phyloP scores from a whole-genome alignment of 2,113 vertebrate genomes.

The Spheniscus mendiculus region DNA sequence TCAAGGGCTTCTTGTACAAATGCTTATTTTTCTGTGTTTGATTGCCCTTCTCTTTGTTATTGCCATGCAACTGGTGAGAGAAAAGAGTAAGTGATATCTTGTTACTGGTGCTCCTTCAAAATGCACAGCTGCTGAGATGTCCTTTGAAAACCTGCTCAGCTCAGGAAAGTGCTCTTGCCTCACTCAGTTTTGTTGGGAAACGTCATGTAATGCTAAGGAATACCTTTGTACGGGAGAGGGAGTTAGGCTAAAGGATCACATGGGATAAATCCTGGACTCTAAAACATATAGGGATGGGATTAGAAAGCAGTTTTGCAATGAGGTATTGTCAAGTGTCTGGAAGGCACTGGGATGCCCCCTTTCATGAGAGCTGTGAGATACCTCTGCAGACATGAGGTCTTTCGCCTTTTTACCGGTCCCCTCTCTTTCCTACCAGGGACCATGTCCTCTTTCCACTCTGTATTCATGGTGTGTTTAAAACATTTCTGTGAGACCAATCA shows the following conservation, averaged over 20 bases:
- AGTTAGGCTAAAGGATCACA: background rate
- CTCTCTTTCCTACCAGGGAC: background rate
- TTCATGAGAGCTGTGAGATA: background rate
- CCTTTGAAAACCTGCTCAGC: background rate
- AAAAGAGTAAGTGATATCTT: too few relatives aligned
- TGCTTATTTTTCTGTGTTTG: too few relatives aligned
- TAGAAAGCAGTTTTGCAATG: too few relatives aligned
- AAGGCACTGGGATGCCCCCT: background rate
- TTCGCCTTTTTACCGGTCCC: background rate
- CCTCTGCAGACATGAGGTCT: too few relatives aligned
- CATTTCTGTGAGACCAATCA: background rate
- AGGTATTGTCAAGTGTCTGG: background rate
- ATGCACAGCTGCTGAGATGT: background rate
- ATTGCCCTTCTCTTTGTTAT: too few relatives aligned
- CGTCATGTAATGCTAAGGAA: background rate
- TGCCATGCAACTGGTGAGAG: too few relatives aligned
- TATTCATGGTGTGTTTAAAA: background rate
- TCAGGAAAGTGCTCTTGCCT: background rate
- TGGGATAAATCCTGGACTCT: too few relatives aligned
- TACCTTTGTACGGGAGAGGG: background rate
- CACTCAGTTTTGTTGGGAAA: background rate
- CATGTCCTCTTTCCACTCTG: background rate
- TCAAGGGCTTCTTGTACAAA: too few relatives aligned
- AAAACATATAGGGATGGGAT: too few relatives aligned
- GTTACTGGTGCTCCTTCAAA: too few relatives aligned